Evolutionary conservation across 2,888 invertebrate species (phyloP).

Genomic region (Camponotus fellah): DNA sequence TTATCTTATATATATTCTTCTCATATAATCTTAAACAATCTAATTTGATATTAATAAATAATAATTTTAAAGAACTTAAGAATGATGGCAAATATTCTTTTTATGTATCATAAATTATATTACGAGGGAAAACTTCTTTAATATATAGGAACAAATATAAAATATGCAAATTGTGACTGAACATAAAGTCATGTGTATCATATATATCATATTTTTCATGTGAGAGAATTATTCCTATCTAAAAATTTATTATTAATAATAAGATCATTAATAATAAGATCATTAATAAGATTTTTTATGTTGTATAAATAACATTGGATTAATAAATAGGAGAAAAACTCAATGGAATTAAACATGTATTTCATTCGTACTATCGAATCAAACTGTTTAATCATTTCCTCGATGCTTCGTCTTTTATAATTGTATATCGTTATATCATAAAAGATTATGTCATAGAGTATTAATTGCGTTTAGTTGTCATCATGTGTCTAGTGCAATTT

Average conservation of each 20-base stretch:
- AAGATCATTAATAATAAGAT: too few species aligned
- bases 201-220: not conserved
- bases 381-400: conserved; percentile 1
- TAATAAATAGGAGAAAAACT: conserved; percentile 15
- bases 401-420: not conserved
- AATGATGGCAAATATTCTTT: not conserved
- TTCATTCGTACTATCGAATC: conserved; percentile 2
- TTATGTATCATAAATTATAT: not conserved
- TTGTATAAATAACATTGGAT: not conserved
- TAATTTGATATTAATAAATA: not conserved
- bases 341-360: conserved; percentile 17
- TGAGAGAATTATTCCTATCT: not conserved
- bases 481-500: not conserved
- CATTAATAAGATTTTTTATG: not conserved
- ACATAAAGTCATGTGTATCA: not conserved
- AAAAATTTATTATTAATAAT: too few species aligned
- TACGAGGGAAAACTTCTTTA: not conserved
- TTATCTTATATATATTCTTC: not conserved
- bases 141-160: too few species aligned
- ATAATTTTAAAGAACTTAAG: not conserved
- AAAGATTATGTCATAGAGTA: not conserved
- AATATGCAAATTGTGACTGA: not conserved
- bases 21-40: not conserved
- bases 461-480: conserved; percentile 2
- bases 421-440: not conserved